These are phyloP conservation scores for Microcaecilia unicolor DNA, from an alignment of 2,797 vertebrate genomes.

Conservation along the genomic window DNA sequence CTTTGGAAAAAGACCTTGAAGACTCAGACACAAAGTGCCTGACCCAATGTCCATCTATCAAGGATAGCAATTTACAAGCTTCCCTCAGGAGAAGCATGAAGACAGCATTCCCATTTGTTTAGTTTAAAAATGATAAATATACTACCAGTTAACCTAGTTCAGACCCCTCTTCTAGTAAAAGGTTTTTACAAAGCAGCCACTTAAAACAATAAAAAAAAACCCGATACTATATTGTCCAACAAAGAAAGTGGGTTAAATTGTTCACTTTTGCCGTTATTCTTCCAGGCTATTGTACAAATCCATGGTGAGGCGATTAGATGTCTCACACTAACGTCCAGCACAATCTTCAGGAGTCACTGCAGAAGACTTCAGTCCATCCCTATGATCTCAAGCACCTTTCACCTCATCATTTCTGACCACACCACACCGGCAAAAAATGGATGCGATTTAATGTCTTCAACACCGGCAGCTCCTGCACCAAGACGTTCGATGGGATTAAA, in stretches of 20 bases:
- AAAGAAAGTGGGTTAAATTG: neutral
- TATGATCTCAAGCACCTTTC: neutral
- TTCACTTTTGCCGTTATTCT: constrained; percentile 4
- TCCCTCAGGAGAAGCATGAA: constrained; percentile 10
- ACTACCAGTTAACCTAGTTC: constrained; percentile 5
- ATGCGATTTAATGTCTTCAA: constrained; percentile 93
- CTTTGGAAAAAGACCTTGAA: too few species aligned
- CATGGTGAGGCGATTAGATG: neutral
- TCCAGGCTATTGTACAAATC: constrained; percentile 7
- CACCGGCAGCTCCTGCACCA: constrained; percentile 83
- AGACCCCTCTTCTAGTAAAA: constrained; percentile 8
- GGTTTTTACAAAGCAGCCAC: neutral
- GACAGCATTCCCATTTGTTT: constrained; percentile 1
- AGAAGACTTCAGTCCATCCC: too few species aligned
- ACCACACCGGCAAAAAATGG: constrained; percentile 83
- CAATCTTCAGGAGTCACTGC: too few species aligned
- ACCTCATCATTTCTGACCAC: constrained; percentile 70
- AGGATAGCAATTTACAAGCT: too few species aligned
- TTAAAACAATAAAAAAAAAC: constrained; percentile 1
- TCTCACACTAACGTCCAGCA: too few species aligned
- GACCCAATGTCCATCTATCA: too few species aligned
- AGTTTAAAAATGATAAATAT: neutral
- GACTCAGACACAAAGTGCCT: too few species aligned
- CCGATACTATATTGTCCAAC: constrained; percentile 14
- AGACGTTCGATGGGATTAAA: constrained; percentile 87